Base-by-base conservation (phyloP, 2,888 invertebrate genomes). In the Chrysolina americana region DNA sequence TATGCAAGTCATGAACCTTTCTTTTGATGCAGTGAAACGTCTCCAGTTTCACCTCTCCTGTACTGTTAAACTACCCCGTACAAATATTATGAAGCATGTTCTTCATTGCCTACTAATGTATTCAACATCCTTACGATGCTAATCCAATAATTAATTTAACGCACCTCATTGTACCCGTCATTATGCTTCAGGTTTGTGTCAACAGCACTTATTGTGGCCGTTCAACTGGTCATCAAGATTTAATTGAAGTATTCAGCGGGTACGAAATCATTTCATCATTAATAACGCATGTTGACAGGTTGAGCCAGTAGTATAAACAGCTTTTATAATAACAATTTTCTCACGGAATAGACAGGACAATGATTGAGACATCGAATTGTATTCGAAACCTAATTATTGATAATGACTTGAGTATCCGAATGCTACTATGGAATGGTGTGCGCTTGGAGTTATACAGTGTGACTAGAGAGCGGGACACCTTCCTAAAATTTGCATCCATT, bases 291-390 rank as follows among this genome's bases (percentile, higher is more conserved):
- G 65, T 70, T 65, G 75, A 75, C 75, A 75, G 75, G 63, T 66
- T 53, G 44, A 70, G 70, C 63, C 66, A 63, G 70, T 53, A 71
- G 50, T 69, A 62, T 75, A 75, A 71, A 72, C 69, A 75, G 65
- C 65, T 69, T 75, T 68, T 68, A 68, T 75, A 71, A 69, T 72
- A 75, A 75, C 69, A 69, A 71, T 75, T 69, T 70, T 71, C 63
- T 63, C 69, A 65, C 56, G 48, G 65, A 59, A 68, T 56, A 19
- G 65, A 64, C 73, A 5, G 59, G 56, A 68, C 53, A 68, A 56
- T 68, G 50, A 68, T 68, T 68, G 68, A 68, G 68, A n/a, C 53
- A 21, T 68, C 53, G 68, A 68, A 53, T 68, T 68, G 68, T 75
- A 59, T 68, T 75, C 50, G 48, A 65, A 65, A 69, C 59, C 68